A percentile compares a stretch with the other conserved stretches of the same genome.
Evolutionary conservation across 2,113 vertebrate genomes (phyloP).

Genomic region (Todiramphus chloris): DNA sequence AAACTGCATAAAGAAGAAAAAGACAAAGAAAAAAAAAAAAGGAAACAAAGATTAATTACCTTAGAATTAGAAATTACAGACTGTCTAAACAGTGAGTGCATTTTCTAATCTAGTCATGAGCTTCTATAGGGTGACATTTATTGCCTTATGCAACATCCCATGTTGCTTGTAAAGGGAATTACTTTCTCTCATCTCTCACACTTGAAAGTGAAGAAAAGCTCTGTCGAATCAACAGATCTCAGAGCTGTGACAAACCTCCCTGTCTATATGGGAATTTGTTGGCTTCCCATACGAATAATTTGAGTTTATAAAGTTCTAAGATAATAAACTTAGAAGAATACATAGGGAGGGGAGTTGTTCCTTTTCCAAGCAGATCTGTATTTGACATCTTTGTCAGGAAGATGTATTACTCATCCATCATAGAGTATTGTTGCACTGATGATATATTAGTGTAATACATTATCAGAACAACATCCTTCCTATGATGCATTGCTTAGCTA

Average conservation of each 20-base stretch:
- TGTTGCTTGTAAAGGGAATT: conserved; percentile 34
- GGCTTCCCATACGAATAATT: conserved; percentile 31
- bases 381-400: conserved; percentile 67
- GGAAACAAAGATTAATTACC: background rate
- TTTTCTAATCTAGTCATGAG: conserved; percentile 1
- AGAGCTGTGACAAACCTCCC: background rate
- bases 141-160: conserved; percentile 40
- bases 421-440: conserved; percentile 34
- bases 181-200: conserved; percentile 1
- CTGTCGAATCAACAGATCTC: conserved; percentile 3
- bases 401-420: conserved; percentile 73
- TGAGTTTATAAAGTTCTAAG: conserved; percentile 36
- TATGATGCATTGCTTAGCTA: conserved; percentile 62
- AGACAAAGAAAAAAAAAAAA: background rate
- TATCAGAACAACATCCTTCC: conserved; percentile 59
- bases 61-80: background rate
- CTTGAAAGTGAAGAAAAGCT: conserved; percentile 11
- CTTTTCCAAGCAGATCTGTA: conserved; percentile 44
- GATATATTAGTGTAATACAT: conserved; percentile 75
- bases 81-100: background rate
- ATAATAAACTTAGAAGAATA: conserved; percentile 26
- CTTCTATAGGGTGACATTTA: background rate
- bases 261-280: conserved; percentile 19
- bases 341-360: background rate
- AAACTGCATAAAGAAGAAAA: background rate